phyloP scores from a whole-genome alignment of 1,140 invertebrate species.

The Drosophila bipectinata region DNA sequence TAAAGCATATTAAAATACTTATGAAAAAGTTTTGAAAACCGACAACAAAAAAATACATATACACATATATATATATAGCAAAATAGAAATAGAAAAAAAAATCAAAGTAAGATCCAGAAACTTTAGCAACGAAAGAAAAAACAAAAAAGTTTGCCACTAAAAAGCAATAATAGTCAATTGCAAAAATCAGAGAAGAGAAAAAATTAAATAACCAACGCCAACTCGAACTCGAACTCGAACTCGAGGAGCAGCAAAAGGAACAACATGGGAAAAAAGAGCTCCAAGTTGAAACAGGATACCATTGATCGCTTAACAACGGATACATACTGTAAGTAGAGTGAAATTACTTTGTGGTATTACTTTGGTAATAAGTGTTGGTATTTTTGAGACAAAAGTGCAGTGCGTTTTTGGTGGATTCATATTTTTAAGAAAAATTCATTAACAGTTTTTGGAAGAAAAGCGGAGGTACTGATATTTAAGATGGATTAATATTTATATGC shows the following conservation, averaged over 20 bases:
- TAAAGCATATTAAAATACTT: conserved; percentile 80
- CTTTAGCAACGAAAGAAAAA: conserved; percentile 47
- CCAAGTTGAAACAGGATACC: conserved; percentile 96
- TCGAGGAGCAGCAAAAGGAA: conserved; percentile 25
- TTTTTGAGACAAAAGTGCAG: conserved; percentile 7
- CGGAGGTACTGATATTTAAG: too few relatives aligned
- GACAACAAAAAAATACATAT: conserved; percentile 13
- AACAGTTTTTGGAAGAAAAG: too few relatives aligned
- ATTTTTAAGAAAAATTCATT: too few relatives aligned
- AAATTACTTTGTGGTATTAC: not conserved
- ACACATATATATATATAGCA: not conserved
- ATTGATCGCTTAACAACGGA: conserved; percentile 94
- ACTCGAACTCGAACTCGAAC: conserved; percentile 4
- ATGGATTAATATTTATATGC: too few relatives aligned
- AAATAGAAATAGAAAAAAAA: conserved; percentile 14
- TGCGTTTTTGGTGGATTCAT: not conserved
- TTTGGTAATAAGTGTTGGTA: too few relatives aligned
- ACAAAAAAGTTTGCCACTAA: conserved; percentile 64
- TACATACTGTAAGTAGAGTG: conserved; percentile 93
- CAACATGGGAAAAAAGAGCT: conserved; percentile 95
- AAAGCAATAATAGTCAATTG: conserved; percentile 73
- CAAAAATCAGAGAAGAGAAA: conserved; percentile 30
- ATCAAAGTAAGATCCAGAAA: conserved; percentile 19
- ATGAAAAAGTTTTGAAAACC: conserved; percentile 61
- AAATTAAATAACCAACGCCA: conserved; percentile 16